Percentiles rank a stretch among this genome's conserved stretches.
phyloP scores from a whole-genome alignment of 1,140 invertebrate species.

The Ostrea denselamellosa region DNA sequence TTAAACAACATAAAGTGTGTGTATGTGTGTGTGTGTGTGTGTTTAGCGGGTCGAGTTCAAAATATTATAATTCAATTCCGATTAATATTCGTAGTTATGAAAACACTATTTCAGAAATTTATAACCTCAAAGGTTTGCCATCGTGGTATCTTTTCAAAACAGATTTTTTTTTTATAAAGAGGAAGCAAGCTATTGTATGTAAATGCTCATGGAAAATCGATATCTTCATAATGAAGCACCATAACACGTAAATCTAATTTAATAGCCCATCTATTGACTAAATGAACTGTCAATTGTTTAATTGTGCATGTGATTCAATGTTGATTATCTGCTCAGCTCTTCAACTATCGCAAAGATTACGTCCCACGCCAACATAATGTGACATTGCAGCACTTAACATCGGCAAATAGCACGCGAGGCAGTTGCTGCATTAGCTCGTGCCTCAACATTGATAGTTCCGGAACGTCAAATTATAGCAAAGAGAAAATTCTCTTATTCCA shows the following conservation, averaged over 20 bases:
- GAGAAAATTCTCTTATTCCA: neutral
- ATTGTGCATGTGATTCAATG: slow-evolving; percentile 35
- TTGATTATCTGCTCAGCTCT: slow-evolving; percentile 29
- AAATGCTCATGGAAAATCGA: neutral
- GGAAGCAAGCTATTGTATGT: neutral
- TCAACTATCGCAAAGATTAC: neutral
- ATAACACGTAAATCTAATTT: neutral
- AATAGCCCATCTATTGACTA: slow-evolving; percentile 20
- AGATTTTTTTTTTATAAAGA: too few relatives aligned
- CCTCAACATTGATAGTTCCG: slow-evolving; percentile 6
- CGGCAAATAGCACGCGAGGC: neutral
- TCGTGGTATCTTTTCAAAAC: too few relatives aligned
- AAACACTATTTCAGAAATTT: too few relatives aligned
- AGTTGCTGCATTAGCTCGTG: neutral
- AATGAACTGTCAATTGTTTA: slow-evolving; percentile 25
- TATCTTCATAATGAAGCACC: neutral
- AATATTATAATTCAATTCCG: too few relatives aligned
- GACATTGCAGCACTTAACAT: neutral
- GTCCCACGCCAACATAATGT: neutral
- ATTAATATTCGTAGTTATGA: too few relatives aligned
- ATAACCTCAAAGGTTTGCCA: too few relatives aligned
- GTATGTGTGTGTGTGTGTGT: too few relatives aligned
- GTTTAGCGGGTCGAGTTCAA: too few relatives aligned
- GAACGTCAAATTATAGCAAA: neutral
- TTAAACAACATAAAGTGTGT: too few relatives aligned